Evolutionary conservation across 2,113 vertebrate genomes (phyloP).

Genomic region (Etia nguti): DNA sequence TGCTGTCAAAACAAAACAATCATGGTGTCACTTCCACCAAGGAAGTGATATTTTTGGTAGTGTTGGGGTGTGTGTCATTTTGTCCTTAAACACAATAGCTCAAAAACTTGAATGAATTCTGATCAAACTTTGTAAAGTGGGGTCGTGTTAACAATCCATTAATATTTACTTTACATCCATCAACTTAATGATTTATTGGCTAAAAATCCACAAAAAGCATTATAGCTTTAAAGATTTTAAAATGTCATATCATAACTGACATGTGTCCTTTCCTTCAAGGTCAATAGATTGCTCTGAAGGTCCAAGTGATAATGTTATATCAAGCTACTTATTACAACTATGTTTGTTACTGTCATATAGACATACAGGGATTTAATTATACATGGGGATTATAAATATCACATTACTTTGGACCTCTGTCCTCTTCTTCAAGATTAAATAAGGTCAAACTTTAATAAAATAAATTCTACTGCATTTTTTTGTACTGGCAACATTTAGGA

Average conservation of each 20-base stretch:
- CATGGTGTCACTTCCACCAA: not conserved
- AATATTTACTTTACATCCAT: not conserved
- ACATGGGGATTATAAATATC: not conserved
- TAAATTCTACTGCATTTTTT: not conserved
- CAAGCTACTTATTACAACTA: not conserved
- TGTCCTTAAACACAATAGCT: fast-evolving
- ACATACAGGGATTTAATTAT: not conserved
- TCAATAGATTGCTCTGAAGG: not conserved
- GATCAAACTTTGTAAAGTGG: not conserved
- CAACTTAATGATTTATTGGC: not conserved
- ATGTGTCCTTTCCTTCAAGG: not conserved
- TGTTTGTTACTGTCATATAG: not conserved
- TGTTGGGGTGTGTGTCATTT: not conserved
- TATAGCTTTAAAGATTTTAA: not conserved
- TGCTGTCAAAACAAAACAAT: not conserved
- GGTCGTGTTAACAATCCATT: fast-evolving
- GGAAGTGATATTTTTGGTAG: fast-evolving
- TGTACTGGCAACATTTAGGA: not conserved
- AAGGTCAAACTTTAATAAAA: not conserved
- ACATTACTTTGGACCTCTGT: not conserved
- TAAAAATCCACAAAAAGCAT: not conserved
- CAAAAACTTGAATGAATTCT: not conserved
- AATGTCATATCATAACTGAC: not conserved
- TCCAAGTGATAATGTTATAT: not conserved
- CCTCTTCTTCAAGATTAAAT: not conserved